Evolutionary conservation across 2,797 vertebrate genomes (phyloP).

Genomic region (Rousettus madagascariensis): DNA sequence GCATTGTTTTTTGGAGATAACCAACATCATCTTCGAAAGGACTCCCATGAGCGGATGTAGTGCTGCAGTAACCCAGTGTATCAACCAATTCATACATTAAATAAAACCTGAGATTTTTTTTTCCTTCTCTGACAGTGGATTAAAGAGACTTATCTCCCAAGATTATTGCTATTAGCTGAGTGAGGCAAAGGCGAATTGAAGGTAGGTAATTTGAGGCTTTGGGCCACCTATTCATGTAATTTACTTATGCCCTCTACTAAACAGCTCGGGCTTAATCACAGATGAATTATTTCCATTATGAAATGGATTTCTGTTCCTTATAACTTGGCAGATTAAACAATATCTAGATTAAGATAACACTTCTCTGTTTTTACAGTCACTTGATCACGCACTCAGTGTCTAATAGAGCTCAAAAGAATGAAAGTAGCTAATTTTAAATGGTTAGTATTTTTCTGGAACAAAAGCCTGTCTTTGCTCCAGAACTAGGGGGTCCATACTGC

Average conservation of each 20-base stretch:
- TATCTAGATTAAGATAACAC: neutral
- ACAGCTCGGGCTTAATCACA: neutral
- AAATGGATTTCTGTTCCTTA: neutral
- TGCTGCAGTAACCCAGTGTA: neutral
- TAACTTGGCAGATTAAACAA: neutral
- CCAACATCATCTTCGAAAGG: neutral
- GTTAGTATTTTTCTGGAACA: neutral
- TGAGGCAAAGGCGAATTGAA: neutral
- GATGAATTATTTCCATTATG: neutral
- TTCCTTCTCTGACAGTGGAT: neutral
- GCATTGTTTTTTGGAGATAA: neutral
- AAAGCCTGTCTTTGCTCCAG: neutral
- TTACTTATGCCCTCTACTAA: neutral
- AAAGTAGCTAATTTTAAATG: neutral
- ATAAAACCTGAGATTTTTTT: neutral
- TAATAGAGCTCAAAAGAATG: neutral
- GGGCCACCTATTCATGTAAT: neutral
- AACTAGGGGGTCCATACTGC: neutral
- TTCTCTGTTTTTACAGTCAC: neutral
- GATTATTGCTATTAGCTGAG: neutral
- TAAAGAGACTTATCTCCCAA: neutral
- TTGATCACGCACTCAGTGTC: neutral
- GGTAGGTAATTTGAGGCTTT: neutral
- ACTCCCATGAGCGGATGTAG: neutral
- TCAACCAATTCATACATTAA: neutral